phyloP scores from a whole-genome alignment of 2,113 vertebrate genomes.

The Corapipo altera region DNA sequence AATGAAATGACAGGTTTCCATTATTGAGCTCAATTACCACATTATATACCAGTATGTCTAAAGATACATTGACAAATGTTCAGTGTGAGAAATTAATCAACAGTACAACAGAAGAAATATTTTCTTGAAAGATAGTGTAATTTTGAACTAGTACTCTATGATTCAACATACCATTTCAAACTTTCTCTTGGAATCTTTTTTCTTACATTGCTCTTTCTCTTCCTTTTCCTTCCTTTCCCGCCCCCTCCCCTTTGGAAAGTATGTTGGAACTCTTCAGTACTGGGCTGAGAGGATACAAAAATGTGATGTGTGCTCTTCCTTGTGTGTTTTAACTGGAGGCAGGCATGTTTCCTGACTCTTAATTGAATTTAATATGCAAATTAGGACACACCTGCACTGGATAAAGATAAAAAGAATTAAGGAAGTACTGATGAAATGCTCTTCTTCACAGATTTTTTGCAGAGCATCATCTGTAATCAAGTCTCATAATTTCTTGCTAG shows the following conservation, averaged over 20 bases:
- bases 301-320: not conserved
- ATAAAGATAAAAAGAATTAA: not conserved
- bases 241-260: not conserved
- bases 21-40: not conserved
- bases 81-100: not conserved
- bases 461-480: not conserved
- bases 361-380: not conserved
- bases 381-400: not conserved
- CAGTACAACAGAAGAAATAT: not conserved
- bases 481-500: not conserved
- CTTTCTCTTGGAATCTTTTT: not conserved
- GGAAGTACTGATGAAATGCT: not conserved
- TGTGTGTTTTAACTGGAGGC: not conserved
- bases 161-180: not conserved
- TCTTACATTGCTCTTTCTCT: not conserved
- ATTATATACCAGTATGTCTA: not conserved
- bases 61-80: not conserved
- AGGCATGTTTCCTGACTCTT: not conserved
- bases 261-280: not conserved
- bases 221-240: not conserved
- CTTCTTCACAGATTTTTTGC: not conserved
- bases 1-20: not conserved
- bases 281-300: not conserved
- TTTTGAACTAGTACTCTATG: not conserved
- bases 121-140: not conserved